Percentiles rank a stretch among this genome's conserved stretches.
Evolutionary conservation across 2,888 invertebrate genomes (phyloP).

Genomic region (Troides oblongomaculatus): DNA sequence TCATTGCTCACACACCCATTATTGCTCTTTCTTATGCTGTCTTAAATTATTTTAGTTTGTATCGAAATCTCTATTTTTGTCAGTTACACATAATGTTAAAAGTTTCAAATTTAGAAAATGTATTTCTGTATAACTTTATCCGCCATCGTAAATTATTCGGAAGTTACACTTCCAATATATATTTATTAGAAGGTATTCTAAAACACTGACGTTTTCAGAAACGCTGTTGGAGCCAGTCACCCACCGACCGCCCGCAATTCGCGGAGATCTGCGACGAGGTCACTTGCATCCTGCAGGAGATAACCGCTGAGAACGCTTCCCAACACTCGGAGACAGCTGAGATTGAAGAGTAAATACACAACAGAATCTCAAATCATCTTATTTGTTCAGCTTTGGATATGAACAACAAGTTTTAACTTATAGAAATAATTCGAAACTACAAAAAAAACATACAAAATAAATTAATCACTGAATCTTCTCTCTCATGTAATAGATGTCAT

Average conservation of each 20-base stretch:
- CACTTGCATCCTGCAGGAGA: conserved; percentile 50
- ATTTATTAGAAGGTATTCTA: not conserved
- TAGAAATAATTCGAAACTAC: not conserved
- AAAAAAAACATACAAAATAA: not conserved
- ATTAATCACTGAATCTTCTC: not conserved
- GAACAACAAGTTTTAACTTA: conserved; percentile 9
- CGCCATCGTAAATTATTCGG: too few relatives aligned
- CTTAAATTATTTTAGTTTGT: too few relatives aligned
- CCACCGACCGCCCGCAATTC: conserved; percentile 84
- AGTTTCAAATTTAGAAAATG: too few relatives aligned
- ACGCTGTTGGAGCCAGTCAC: conserved; percentile 84
- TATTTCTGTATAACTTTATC: too few relatives aligned
- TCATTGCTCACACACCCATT: too few relatives aligned
- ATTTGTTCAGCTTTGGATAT: too few relatives aligned
- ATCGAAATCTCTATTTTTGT: too few relatives aligned
- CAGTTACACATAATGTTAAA: too few relatives aligned
- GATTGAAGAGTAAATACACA: conserved; percentile 17
- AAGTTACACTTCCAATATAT: not conserved
- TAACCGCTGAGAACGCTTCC: conserved; percentile 53
- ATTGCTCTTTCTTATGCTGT: too few relatives aligned
- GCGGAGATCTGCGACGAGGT: conserved; percentile 75
- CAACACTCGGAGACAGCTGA: conserved; percentile 41
- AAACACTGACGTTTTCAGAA: conserved; percentile 56
- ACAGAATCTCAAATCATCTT: not conserved
- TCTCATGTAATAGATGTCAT: too few relatives aligned